phyloP scores from a whole-genome alignment of 1,140 invertebrate species.

The Spodoptera frugiperda region DNA sequence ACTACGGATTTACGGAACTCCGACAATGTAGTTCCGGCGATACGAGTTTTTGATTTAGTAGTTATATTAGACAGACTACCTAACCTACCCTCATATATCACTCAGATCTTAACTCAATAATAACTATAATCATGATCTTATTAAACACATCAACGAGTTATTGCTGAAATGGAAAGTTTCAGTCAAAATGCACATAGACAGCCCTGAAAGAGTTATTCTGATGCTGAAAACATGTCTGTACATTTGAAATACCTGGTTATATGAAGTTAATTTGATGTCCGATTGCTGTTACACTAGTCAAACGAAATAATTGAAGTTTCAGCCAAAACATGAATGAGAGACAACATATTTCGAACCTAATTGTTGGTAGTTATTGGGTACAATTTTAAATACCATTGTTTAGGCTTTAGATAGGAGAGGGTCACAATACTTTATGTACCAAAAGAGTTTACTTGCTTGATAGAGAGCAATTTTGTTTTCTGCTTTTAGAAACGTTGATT shows the following conservation, averaged over 20 bases:
- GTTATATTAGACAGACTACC: neutral
- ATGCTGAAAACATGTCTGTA: slow-evolving; percentile 24
- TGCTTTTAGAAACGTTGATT: no score
- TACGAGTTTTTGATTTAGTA: neutral
- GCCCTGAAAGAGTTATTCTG: neutral
- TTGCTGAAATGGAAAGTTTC: no score
- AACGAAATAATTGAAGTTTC: slow-evolving; percentile 14
- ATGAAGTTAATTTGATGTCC: slow-evolving; percentile 34
- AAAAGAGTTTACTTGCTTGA: no score
- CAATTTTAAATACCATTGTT: neutral
- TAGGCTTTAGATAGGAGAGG: no score
- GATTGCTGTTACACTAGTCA: slow-evolving; percentile 17
- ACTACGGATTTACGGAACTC: slow-evolving; percentile 9
- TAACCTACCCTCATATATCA: neutral
- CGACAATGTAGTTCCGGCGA: neutral
- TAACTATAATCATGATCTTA: no score
- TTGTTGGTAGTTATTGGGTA: neutral
- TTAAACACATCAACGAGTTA: no score
- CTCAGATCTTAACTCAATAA: neutral
- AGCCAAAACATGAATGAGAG: neutral
- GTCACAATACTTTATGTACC: no score
- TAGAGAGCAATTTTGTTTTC: no score
- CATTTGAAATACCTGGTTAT: slow-evolving; percentile 1
- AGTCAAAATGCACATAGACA: neutral
- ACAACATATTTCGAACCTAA: neutral